Evolutionary conservation across 2,888 invertebrate species (phyloP).

Genomic region (Tridacna gigas): DNA sequence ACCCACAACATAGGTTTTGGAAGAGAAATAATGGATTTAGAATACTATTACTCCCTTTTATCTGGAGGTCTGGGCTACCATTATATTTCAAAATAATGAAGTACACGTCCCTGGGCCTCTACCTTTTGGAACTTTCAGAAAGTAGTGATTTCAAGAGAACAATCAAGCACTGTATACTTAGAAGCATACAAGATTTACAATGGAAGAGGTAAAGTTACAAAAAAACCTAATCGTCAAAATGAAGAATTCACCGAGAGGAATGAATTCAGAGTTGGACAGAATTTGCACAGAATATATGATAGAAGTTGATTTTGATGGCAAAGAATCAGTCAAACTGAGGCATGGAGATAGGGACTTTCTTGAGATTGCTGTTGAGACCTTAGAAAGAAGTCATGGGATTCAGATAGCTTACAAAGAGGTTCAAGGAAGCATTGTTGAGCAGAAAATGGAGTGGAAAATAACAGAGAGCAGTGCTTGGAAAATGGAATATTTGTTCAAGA

Average conservation of each 20-base stretch:
- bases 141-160: not conserved
- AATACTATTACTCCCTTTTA: too few relatives aligned
- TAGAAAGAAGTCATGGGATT: not conserved
- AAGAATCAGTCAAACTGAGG: not conserved
- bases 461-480: constrained; percentile 20
- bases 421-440: not conserved
- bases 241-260: constrained; percentile 26
- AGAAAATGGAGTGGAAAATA: constrained; percentile 25
- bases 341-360: constrained; percentile 16
- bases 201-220: not conserved
- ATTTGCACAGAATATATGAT: constrained; percentile 15
- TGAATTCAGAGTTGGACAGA: constrained; percentile 24
- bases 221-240: constrained; percentile 1
- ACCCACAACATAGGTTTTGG: too few relatives aligned
- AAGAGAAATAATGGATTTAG: too few relatives aligned
- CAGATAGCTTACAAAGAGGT: not conserved
- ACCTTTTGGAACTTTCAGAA: not conserved
- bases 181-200: not conserved
- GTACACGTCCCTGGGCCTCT: too few relatives aligned
- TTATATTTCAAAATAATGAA: not conserved
- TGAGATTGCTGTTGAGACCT: constrained; percentile 24
- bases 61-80: too few relatives aligned
- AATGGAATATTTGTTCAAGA: constrained; percentile 24
- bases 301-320: constrained; percentile 12
- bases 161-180: not conserved